These are phyloP conservation scores for Laterallus jamaicensis DNA, from an alignment of 2,113 vertebrate genomes.

Conservation along the genomic window DNA sequence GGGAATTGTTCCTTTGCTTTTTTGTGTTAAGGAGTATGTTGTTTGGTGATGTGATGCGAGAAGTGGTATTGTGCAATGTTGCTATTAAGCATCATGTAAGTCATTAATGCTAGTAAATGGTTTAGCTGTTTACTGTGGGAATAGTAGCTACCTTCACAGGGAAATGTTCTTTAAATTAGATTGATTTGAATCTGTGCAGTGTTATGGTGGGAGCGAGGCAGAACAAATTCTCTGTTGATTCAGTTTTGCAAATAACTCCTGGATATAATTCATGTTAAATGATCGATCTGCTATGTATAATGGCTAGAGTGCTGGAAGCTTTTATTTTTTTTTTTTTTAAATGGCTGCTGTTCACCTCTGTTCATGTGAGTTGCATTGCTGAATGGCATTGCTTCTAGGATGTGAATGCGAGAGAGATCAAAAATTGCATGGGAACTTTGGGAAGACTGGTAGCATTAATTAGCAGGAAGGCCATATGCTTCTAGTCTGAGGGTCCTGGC, in stretches of 20 bases:
- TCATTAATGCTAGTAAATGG: background rate
- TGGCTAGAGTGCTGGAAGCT: background rate
- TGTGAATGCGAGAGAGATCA: background rate
- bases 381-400: background rate
- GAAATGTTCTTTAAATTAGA: background rate
- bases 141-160: background rate
- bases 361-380: background rate
- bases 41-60: background rate
- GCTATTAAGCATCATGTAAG: background rate
- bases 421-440: background rate
- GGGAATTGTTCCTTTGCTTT: background rate
- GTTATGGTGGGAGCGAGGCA: background rate
- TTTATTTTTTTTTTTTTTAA: background rate
- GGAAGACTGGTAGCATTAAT: background rate
- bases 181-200: background rate
- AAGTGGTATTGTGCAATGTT: background rate
- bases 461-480: slow-evolving; percentile 1
- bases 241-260: background rate
- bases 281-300: background rate
- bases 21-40: background rate
- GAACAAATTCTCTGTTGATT: background rate
- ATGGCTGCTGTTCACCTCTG: background rate
- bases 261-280: background rate
- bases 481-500: background rate
- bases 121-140: background rate